These are phyloP conservation scores for Brachionus sp. DNA, from an alignment of 1,140 invertebrate species.

Conservation along the genomic window DNA sequence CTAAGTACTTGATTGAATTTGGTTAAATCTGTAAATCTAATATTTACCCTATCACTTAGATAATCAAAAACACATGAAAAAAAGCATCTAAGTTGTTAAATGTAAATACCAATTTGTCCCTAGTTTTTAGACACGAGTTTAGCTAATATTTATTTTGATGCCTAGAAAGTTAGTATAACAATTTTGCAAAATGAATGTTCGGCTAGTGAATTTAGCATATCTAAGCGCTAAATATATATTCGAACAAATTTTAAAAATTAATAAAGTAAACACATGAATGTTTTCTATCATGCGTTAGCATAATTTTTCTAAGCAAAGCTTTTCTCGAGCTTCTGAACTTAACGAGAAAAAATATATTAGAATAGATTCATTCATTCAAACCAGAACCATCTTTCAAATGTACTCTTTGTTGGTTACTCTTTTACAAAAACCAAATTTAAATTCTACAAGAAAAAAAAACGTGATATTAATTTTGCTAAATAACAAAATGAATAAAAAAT, in stretches of 20 bases:
- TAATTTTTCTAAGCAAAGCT: no score
- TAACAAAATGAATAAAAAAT: neutral
- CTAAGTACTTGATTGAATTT: neutral
- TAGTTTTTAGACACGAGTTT: neutral
- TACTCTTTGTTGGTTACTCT: neutral
- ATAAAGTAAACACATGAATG: no score
- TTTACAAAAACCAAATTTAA: neutral
- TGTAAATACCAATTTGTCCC: neutral
- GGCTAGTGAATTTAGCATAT: neutral
- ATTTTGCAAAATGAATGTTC: neutral
- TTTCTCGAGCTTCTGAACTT: no score
- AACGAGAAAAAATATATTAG: no score
- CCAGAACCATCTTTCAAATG: no score
- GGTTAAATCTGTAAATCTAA: neutral
- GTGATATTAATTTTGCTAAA: neutral
- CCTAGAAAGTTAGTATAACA: neutral
- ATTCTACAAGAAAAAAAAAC: neutral
- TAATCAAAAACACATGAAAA: neutral
- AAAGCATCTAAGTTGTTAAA: neutral
- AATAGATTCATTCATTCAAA: no score
- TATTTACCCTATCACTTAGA: constrained; percentile 3
- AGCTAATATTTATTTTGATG: neutral
- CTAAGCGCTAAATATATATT: neutral
- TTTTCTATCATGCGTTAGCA: no score
- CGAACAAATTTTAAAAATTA: no score